These are phyloP conservation scores for Caranx melampygus DNA, from an alignment of 2,113 vertebrate species.

Conservation along the genomic window DNA sequence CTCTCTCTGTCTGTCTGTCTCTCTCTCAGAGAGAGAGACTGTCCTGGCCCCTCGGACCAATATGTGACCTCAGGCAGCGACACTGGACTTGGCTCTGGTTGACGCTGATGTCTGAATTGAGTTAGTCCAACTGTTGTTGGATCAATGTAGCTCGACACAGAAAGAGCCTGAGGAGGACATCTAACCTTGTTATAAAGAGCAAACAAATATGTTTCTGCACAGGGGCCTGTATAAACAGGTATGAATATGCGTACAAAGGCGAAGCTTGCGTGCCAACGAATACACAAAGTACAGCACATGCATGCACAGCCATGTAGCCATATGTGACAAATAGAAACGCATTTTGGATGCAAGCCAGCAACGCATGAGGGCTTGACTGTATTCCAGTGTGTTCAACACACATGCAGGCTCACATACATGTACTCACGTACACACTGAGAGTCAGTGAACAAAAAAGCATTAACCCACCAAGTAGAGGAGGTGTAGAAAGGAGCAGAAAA, in stretches of 20 bases:
- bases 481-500: slow-evolving; percentile 15
- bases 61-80: slow-evolving; percentile 45
- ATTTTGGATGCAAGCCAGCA: slow-evolving; percentile 30
- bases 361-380: slow-evolving; percentile 17
- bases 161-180: slow-evolving; percentile 44
- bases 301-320: not conserved
- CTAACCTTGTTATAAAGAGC: slow-evolving; percentile 57
- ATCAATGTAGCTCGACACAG: slow-evolving; percentile 22
- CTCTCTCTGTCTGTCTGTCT: not conserved
- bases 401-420: not conserved
- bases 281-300: not conserved
- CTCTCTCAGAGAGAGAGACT: slow-evolving; percentile 7
- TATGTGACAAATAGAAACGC: slow-evolving; percentile 11
- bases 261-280: slow-evolving; percentile 21
- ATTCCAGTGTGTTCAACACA: not conserved
- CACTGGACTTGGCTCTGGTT: slow-evolving; percentile 36
- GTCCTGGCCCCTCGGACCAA: slow-evolving; percentile 31
- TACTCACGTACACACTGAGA: not conserved
- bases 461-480: slow-evolving; percentile 7
- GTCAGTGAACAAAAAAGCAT: slow-evolving; percentile 8
- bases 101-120: slow-evolving; percentile 51
- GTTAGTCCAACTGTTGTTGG: slow-evolving; percentile 56
- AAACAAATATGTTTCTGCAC: slow-evolving; percentile 53
- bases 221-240: slow-evolving; percentile 48
- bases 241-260: slow-evolving; percentile 41